Evolutionary conservation across 2,888 invertebrate species (phyloP), one percentile per base, ranked within the genome.

Genomic region (Drosophila hamatofila): DNA sequence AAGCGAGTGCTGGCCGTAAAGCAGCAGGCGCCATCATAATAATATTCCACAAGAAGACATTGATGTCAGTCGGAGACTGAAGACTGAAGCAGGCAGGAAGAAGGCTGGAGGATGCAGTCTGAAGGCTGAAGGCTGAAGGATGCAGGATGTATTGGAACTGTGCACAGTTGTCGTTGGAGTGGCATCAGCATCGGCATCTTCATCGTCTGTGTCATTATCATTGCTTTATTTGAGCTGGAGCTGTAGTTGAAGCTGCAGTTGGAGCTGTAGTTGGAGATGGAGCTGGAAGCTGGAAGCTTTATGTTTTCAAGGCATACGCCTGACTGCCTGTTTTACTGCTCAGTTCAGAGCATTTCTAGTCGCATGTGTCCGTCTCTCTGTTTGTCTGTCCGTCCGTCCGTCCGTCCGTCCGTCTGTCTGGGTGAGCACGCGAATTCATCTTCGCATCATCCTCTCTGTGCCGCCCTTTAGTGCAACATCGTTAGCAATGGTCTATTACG

Each of bases 11-110:
- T 75, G 85, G 80, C 81, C 64, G 88, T 87, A 72, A 78, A 80
- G 72, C 82, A 85, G 83, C 81, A 85, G 88, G 71, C 77, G 81
- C 83, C 88, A 79, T 85, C 88, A 84, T 88, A 85, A 87, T 84
- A 84, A 84, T 87, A 84, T 84, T 87, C 72, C 84, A 56, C 73
- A 81, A 73, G 82, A 83, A 65, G 80, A 70, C 77, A 71, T 66
- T 66, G 85, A 78, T 85, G 80, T 82, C 25, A 68, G 52, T 12
- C 25, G 35, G n/a, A 30, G 49, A 14, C 23, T 54, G 21, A 5
- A 16, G 54, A 12, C 48, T 52, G 61, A 56, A 59, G 62, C 61
- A 58, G 44, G 57, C 58, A 59, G 75, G 41, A 65, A 54, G 51
- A 30, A 35, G 16, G 3, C 1, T 44, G 44, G 14, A 14, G 21